A percentile compares a stretch with the other conserved stretches of the same genome.
phyloP scores from a whole-genome alignment of 2,113 vertebrate species.

The Neolamprologus falcicula region DNA sequence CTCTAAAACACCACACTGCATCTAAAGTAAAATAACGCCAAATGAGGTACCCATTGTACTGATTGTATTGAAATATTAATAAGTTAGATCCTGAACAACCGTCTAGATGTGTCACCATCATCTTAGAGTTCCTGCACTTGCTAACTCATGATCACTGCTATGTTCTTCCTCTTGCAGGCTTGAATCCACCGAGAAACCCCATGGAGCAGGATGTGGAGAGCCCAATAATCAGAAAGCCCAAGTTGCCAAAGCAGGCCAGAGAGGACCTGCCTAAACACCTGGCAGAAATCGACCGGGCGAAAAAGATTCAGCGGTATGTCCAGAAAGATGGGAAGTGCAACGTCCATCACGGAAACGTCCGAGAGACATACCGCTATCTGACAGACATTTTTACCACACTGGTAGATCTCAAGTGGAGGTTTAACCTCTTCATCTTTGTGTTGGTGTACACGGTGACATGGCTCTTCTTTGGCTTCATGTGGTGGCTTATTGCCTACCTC shows the following conservation, averaged over 20 bases:
- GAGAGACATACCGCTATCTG: conserved; percentile 94
- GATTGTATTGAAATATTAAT: too few species aligned
- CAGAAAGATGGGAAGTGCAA: conserved; percentile 98
- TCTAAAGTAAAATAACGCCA: not conserved
- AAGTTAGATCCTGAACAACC: too few species aligned
- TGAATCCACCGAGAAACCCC: conserved; percentile 78
- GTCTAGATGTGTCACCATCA: too few species aligned
- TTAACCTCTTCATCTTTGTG: conserved; percentile 96
- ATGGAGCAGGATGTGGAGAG: conserved; percentile 99
- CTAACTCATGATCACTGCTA: not conserved
- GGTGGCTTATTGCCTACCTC: conserved; percentile 97
- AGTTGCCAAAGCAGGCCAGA: conserved; percentile 86
- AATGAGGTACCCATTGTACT: not conserved
- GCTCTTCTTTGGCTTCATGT: conserved; percentile 98
- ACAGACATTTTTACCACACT: conserved; percentile 98
- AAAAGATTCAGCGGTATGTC: conserved; percentile 93
- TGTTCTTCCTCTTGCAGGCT: conserved; percentile 69
- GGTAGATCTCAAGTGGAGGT: conserved; percentile 96
- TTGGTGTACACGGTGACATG: conserved; percentile 97
- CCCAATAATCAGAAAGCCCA: conserved; percentile 81
- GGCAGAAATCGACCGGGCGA: conserved; percentile 73
- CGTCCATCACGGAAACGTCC: conserved; percentile 93
- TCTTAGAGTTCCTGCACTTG: not conserved
- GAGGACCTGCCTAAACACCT: conserved; percentile 83
- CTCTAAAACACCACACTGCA: not conserved